Conservation (phyloP, 2,797 vertebrate species). For the Gymnoscopelus braueri region DNA sequence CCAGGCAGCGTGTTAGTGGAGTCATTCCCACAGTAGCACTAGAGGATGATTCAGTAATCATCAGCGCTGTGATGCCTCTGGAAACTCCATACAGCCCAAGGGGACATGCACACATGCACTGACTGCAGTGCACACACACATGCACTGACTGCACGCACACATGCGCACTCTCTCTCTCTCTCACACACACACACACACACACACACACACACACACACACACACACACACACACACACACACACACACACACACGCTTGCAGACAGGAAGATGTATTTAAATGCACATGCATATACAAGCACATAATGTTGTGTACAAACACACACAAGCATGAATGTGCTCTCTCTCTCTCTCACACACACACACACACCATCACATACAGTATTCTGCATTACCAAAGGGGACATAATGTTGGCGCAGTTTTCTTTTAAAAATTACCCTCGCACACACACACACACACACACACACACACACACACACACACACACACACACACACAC, state of each 20-base stretch:
- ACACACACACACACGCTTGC: background rate
- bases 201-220: background rate
- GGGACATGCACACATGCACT: conserved; percentile 11
- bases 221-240: background rate
- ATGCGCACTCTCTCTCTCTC: too few relatives aligned
- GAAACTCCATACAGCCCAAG: conserved; percentile 28
- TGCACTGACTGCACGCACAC: too few relatives aligned
- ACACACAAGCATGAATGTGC: too few relatives aligned
- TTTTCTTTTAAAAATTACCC: conserved; percentile 19
- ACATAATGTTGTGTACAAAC: background rate
- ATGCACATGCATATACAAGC: background rate
- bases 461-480: background rate
- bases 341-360: conserved; percentile 15
- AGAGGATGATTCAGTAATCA: conserved; percentile 11
- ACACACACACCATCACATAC: background rate
- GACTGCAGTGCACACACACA: background rate
- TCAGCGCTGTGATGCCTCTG: conserved; percentile 30
- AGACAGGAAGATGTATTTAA: background rate
- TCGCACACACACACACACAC: background rate
- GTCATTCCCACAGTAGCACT: conserved; percentile 3
- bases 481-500: background rate
- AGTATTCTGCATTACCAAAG: conserved; percentile 10
- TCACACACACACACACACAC: background rate
- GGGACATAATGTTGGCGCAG: conserved; percentile 7
- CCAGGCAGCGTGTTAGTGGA: background rate